A percentile compares a stretch with the other conserved stretches of the same genome.
Evolutionary conservation across 2,113 vertebrate genomes (phyloP).

Genomic region (Triplophysa tibetana): DNA sequence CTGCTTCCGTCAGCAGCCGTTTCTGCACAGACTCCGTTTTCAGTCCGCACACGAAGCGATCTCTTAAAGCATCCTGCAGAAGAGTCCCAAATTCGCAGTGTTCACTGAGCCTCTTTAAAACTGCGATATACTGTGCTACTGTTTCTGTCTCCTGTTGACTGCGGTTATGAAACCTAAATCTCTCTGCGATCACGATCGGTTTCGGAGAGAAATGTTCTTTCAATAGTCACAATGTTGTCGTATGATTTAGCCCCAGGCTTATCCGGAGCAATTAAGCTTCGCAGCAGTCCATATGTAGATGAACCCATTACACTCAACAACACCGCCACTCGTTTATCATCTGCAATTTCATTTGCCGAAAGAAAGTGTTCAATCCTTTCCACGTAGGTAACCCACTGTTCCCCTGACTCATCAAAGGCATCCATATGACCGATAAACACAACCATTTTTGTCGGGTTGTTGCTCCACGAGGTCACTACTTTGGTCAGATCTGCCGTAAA

Average conservation of each 20-base stretch:
- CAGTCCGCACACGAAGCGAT: constrained; percentile 63
- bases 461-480: neutral
- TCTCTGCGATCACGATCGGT: constrained; percentile 10
- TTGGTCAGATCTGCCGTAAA: neutral
- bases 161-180: constrained; percentile 50
- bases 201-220: constrained; percentile 3
- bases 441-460: constrained; percentile 16
- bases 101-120: constrained; percentile 45
- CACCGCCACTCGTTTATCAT: neutral
- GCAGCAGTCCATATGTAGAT: constrained; percentile 3
- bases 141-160: constrained; percentile 58
- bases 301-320: no score
- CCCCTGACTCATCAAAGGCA: constrained; percentile 3
- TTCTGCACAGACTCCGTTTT: constrained; percentile 60
- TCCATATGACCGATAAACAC: constrained; percentile 8
- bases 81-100: constrained; percentile 61
- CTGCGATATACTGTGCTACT: constrained; percentile 60
- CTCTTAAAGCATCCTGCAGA: constrained; percentile 63
- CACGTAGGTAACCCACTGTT: constrained; percentile 5
- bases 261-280: neutral
- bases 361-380: constrained; percentile 37
- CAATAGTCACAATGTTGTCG: neutral
- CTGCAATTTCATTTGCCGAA: neutral
- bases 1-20: constrained; percentile 51
- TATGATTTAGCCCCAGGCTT: constrained; percentile 30